Percentiles rank a stretch among this genome's conserved stretches.
These are phyloP conservation scores for Diorhabda sublineata DNA, from an alignment of 1,140 invertebrate species.

Conservation along the genomic window DNA sequence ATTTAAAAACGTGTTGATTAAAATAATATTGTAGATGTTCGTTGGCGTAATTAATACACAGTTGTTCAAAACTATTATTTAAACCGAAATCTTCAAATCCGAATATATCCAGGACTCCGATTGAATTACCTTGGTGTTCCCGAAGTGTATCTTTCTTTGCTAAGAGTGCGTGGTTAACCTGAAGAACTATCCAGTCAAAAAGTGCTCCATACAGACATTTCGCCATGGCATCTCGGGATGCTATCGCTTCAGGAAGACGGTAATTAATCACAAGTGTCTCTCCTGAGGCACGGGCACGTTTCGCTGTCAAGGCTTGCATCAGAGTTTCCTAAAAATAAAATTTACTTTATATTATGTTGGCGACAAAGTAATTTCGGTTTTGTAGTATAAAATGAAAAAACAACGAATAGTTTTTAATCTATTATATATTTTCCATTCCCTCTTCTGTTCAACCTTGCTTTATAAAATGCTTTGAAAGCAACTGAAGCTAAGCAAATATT, in stretches of 20 bases:
- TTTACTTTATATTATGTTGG: too few species aligned
- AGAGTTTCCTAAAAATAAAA: constrained; percentile 59
- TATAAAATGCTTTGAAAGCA: too few species aligned
- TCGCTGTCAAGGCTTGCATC: constrained; percentile 80
- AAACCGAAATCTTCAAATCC: constrained; percentile 91
- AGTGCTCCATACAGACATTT: constrained; percentile 95
- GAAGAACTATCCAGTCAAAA: constrained; percentile 97
- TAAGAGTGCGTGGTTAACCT: constrained; percentile 79
- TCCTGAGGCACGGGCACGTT: constrained; percentile 76
- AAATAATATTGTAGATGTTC: constrained; percentile 97
- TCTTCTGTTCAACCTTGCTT: too few species aligned
- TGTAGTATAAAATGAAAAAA: too few species aligned
- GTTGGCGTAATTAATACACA: constrained; percentile 97
- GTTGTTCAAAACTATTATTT: constrained; percentile 90
- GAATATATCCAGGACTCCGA: constrained; percentile 95
- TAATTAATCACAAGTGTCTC: constrained; percentile 92
- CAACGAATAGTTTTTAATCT: too few species aligned
- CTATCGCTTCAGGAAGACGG: constrained; percentile 78
- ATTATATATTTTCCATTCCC: too few species aligned
- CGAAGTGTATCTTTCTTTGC: constrained; percentile 77
- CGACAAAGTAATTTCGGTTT: too few species aligned
- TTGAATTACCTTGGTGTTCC: constrained; percentile 83
- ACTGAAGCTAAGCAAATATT: too few species aligned
- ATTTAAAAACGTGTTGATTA: constrained; percentile 96
- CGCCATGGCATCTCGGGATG: constrained; percentile 91